Base-by-base conservation (phyloP, 2,113 vertebrate species). In the Paedocypris sp. region DNA sequence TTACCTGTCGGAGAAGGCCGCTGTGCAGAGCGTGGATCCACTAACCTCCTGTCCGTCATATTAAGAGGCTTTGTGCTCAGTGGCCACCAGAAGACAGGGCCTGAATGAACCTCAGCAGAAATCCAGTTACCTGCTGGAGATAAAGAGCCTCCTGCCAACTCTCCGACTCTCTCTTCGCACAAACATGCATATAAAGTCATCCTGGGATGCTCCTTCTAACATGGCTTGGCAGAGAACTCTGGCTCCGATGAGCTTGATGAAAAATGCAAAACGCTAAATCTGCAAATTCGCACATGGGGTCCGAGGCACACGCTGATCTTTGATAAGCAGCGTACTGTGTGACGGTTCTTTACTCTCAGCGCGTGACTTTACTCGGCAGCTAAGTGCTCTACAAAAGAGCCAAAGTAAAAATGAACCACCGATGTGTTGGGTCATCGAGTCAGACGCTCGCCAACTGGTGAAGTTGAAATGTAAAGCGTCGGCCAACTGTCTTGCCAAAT, bases 21-120 rank as follows among this genome's bases (percentile, higher is more conserved):
- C 48, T 56, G 50, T 43, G 50, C 31, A n/a, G 32, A 54, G 45
- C 54, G 31, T 36, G 22, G 36, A 64, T 53, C 38, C 25, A 57
- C 62, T 64, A 48, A 64, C 51, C 62, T 64, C 62, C 61, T 47
- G 41, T 57, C 62, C 57, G 42, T 48, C 62, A 48, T 46, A 39
- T 64, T 64, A 64, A 52, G 32, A 54, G 61, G 51, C 51, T 38
- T 64, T 29, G 41, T 48, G 51, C 51, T 48, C 36, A 29, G 62
- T n/a, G 33, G 62, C 28, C 43, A 53, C 13, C 33, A 39, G 26
- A 15, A 43, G 54, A 58, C 54, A 43, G 52, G 54, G 25, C 26
- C 39, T 32, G 26, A 58, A 58, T 58, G 54, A 58, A 58, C 39
- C 39, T 5, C 16, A 58, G 39, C 38, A 31, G 26, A 58, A 58